Percentiles rank a stretch among this genome's conserved stretches.
Evolutionary conservation across 35 echinoderm and acorn worm genomes (phyloP).

Genomic region (Ptychodera flava): DNA sequence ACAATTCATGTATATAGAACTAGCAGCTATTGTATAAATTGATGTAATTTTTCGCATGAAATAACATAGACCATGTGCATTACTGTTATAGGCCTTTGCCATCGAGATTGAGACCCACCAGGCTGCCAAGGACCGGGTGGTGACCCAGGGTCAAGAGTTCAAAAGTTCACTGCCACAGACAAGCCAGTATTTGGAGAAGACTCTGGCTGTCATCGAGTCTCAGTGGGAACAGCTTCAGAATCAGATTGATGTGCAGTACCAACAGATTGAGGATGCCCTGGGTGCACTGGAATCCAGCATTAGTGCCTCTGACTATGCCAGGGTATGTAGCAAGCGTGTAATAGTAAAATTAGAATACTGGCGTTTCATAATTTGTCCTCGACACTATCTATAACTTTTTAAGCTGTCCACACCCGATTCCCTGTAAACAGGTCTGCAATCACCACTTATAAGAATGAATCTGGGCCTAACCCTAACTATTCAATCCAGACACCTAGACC

Average conservation of each 20-base stretch:
- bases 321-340: no score
- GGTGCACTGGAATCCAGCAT: slow-evolving; percentile 48
- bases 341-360: no score
- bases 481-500: no score
- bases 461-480: no score
- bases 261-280: slow-evolving; percentile 86
- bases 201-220: slow-evolving; percentile 40
- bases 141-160: slow-evolving; percentile 41
- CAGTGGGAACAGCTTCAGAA: slow-evolving; percentile 59
- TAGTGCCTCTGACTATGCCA: not conserved
- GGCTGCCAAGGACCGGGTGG: slow-evolving; percentile 67
- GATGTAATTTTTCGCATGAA: not conserved
- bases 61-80: no score
- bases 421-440: no score
- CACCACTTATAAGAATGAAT: no score
- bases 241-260: slow-evolving; percentile 67
- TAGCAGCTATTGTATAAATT: no score
- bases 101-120: slow-evolving; percentile 87
- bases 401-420: no score
- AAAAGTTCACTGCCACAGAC: slow-evolving; percentile 50
- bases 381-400: no score
- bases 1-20: no score
- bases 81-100: slow-evolving; percentile 86
- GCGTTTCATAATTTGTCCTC: no score
- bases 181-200: slow-evolving; percentile 39